Evolutionary conservation across 2,888 invertebrate genomes (phyloP).

Genomic region (Gonocerus acuteangulatus): DNA sequence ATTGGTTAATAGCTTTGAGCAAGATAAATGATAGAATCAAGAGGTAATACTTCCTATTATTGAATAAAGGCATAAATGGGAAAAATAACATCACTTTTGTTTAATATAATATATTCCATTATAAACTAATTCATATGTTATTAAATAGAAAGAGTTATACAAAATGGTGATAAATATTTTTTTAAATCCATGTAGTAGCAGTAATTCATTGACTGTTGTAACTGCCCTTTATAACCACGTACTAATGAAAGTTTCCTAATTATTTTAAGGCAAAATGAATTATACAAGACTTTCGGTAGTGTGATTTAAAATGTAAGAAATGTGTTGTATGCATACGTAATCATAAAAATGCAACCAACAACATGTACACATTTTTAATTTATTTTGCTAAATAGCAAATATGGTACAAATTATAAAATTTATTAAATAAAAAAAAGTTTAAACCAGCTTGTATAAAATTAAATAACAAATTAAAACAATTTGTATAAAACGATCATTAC

Average conservation of each 20-base stretch:
- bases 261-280: not conserved
- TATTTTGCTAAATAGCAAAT: slow-evolving; percentile 9
- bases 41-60: no score
- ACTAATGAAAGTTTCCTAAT: slow-evolving; percentile 1
- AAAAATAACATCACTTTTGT: no score
- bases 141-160: no score
- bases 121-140: no score
- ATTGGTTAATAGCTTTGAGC: no score
- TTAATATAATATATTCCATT: no score
- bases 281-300: not conserved
- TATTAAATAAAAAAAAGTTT: slow-evolving; percentile 9
- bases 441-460: slow-evolving; percentile 20
- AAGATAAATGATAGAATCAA: no score
- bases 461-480: slow-evolving; percentile 24
- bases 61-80: no score
- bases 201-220: slow-evolving; percentile 9
- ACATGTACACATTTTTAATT: slow-evolving; percentile 10
- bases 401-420: slow-evolving; percentile 11
- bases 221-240: not conserved
- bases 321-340: slow-evolving; percentile 9
- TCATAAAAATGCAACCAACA: slow-evolving; percentile 10
- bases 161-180: no score
- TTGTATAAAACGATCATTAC: slow-evolving; percentile 18
- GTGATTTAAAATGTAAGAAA: slow-evolving; percentile 4
- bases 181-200: slow-evolving; percentile 24